Evolutionary conservation across 2,113 vertebrate species (phyloP).

Genomic region (Oryzias celebensis): DNA sequence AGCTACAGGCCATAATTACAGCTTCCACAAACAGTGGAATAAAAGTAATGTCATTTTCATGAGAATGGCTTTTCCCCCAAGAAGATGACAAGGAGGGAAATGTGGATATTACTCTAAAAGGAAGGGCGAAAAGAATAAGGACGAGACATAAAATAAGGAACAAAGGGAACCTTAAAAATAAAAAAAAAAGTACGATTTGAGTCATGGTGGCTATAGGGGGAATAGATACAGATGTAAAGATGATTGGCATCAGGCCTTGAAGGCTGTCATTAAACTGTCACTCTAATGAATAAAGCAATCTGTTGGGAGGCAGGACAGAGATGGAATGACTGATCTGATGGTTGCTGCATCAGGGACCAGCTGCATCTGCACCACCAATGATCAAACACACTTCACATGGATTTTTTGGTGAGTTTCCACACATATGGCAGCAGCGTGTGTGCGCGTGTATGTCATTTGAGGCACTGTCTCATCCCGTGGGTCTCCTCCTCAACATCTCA

Average conservation of each 20-base stretch:
- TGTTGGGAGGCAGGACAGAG: slow-evolving; percentile 28
- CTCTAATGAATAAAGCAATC: slow-evolving; percentile 58
- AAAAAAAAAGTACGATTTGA: not conserved
- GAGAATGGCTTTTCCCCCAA: not conserved
- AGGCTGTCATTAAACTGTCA: slow-evolving; percentile 40
- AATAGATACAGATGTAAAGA: slow-evolving; percentile 30
- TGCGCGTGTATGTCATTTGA: slow-evolving; percentile 24
- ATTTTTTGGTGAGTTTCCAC: slow-evolving; percentile 29
- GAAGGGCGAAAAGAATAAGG: not conserved
- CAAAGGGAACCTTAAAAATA: not conserved
- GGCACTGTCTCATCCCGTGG: slow-evolving; percentile 41
- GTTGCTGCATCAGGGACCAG: slow-evolving; percentile 49
- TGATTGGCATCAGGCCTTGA: slow-evolving; percentile 41
- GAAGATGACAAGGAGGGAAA: not conserved
- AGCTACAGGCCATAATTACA: no score
- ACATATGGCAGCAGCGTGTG: slow-evolving; percentile 1
- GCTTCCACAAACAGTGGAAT: no score
- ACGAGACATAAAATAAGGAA: not conserved
- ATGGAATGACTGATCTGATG: slow-evolving; percentile 48
- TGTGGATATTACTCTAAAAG: no score
- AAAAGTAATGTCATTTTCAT: not conserved
- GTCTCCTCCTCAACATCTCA: slow-evolving; percentile 45
- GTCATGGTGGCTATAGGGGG: not conserved
- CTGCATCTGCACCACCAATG: slow-evolving; percentile 43
- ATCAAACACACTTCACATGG: slow-evolving; percentile 49